Base-by-base conservation (phyloP, 1,140 invertebrate genomes). In the Meloidogyne exigua region DNA sequence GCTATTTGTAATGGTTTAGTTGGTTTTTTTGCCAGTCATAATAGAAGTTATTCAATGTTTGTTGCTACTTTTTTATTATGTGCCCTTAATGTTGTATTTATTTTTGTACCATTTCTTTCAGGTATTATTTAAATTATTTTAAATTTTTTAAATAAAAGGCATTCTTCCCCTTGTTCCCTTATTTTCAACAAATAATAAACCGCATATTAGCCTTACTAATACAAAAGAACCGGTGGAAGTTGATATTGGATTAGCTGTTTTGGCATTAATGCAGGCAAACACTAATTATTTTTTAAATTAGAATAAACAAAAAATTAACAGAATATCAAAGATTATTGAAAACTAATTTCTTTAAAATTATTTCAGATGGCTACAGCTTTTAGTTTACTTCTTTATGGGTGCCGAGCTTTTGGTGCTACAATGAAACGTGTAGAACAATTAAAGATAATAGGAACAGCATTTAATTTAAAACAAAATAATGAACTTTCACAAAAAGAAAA, bases 91-190 rank as follows among this genome's bases (percentile, higher is more conserved):
- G 68, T 64, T 62, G 73, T 78, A 21, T 72, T 78, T 69, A 62
- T 67, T 66, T 76, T 78, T 44, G 76, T 78, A 65, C 76, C 76
- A 11, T 78, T 78, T 62, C 67, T 78, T 28, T 67, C 76, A 42
- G 76, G 76, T 76, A 25, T 28, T 28, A 13, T 57, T 36, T 32
- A 13, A 13, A 13, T 49, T 28, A 11, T 15, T 18, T 42, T 23
- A 32, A 32, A 21, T 25, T 5, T 26, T 12, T 21, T 32, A 26
- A 26, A 62, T 32, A 3, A 3, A 21, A 76, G 75, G 75, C 12
- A 76, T 78, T 39, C 65, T 78, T 23, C 72, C 76, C n/a, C 67
- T 78, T 23, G 25, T 78, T 75, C 76, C 76, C 12, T 72, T 72
- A 25, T 28, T 77, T 25, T 21, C 57, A 15, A 36, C 68, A 25